Evolutionary conservation across 2,797 vertebrate genomes (phyloP), one percentile per base, ranked within the genome.

Genomic region (Chanos chanos): DNA sequence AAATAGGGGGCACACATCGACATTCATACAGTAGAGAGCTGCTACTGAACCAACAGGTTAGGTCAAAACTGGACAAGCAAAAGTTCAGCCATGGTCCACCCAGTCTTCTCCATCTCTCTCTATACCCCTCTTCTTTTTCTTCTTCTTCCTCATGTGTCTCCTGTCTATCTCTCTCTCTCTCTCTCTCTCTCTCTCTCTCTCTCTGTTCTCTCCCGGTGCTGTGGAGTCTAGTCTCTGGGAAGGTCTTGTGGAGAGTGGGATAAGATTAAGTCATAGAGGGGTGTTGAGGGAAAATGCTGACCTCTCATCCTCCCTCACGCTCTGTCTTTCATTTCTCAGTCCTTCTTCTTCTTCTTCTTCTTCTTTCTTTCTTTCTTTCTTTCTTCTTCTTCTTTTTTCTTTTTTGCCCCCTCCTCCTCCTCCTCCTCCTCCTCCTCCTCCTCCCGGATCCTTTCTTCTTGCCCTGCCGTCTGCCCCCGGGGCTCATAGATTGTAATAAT

Each of bases 201-300:
- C 40, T 36, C 27, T 49, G 16, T 12, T 15, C 30, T 47, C 7
- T 16, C 13, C 3, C 7, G 33, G 40, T 61, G 8, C 44, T 28
- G 54, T 13, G 6, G 18, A 15, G 34, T 50, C 31, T n/a, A 69
- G 87, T 91, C 91, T 92, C 94, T 94, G 91, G 90, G 93, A 96
- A 92, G 92, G 91, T 93, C 93, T 92, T 80, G 83, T 83, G 88
- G 75, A 87, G 89, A 93, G 89, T 83, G 80, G 90, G 94, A 92
- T 89, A 86, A 87, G 91, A 94, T 94, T 92, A 94, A 95, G 93
- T 95, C 92, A 94, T 93, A 91, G 89, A 91, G 84, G 87, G 87
- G 90, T 94, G 94, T 93, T 96, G 90, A 94, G 93, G 94, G 94
- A 98, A 98, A 98, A 96, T 83, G 79, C 89, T 94, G 95, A 98